Conservation (phyloP, 2,888 invertebrate genomes). For the Hipparchia sbordonii region DNA sequence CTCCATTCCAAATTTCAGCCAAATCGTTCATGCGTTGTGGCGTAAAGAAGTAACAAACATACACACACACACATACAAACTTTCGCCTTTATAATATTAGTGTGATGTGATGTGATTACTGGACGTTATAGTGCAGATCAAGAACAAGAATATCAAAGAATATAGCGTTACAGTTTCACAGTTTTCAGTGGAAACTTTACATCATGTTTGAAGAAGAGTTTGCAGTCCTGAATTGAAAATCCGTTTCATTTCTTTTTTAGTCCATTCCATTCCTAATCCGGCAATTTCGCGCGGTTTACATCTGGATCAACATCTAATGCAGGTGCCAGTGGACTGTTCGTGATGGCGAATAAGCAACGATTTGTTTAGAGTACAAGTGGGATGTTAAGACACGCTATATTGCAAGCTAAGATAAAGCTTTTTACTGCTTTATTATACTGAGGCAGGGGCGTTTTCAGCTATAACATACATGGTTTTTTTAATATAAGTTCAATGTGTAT, state of each 20-base stretch:
- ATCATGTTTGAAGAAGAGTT: not conserved
- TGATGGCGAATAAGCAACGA: slow-evolving; percentile 65
- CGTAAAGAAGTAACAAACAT: too few relatives aligned
- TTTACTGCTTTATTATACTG: not conserved
- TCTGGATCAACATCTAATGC: slow-evolving; percentile 69
- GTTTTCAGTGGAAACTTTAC: not conserved
- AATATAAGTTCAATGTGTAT: too few relatives aligned
- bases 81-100: too few relatives aligned
- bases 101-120: too few relatives aligned
- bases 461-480: too few relatives aligned
- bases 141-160: too few relatives aligned
- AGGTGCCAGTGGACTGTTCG: slow-evolving; percentile 62
- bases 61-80: too few relatives aligned
- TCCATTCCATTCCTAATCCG: slow-evolving; percentile 60
- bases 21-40: too few relatives aligned
- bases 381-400: not conserved
- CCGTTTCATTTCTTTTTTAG: slow-evolving; percentile 50
- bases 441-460: too few relatives aligned
- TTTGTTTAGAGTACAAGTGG: slow-evolving; percentile 38
- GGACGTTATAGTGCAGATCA: too few relatives aligned
- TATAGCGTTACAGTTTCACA: too few relatives aligned
- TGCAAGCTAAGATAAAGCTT: slow-evolving; percentile 15
- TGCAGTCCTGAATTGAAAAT: slow-evolving; percentile 30
- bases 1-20: too few relatives aligned
- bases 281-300: slow-evolving; percentile 63